phyloP scores from a whole-genome alignment of 2,888 invertebrate species.

The Scaptomyza polygonia region DNA sequence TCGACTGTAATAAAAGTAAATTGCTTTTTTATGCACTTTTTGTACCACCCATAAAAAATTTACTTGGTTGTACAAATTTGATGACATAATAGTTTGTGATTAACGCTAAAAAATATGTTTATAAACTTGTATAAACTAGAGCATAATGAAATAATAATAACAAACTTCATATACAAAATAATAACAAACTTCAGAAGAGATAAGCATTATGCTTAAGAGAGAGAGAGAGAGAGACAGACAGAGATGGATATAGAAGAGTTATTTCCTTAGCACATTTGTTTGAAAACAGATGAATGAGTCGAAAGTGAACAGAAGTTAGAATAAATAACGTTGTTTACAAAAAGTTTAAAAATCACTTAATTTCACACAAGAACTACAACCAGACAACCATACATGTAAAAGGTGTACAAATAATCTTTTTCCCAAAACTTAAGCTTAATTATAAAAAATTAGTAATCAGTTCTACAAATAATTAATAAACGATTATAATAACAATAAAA shows the following conservation, averaged over 20 bases:
- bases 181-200: not conserved
- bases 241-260: not conserved
- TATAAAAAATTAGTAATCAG: no score
- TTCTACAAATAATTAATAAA: no score
- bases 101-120: not conserved
- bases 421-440: no score
- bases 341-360: conserved; percentile 16
- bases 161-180: not conserved
- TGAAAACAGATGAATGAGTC: no score
- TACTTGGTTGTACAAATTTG: no score
- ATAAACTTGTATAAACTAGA: not conserved
- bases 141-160: conserved; percentile 5
- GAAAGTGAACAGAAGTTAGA: not conserved
- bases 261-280: no score
- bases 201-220: conserved; percentile 13
- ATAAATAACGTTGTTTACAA: conserved; percentile 15
- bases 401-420: no score
- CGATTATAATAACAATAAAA: no score
- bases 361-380: not conserved
- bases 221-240: not conserved
- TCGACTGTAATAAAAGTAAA: conserved; percentile 28
- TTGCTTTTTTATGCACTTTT: conserved; percentile 25
- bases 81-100: conserved; percentile 24
- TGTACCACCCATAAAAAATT: not conserved
- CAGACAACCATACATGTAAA: no score